Evolutionary conservation across 2,113 vertebrate species (phyloP).

Genomic region (Bothrops jararaca): DNA sequence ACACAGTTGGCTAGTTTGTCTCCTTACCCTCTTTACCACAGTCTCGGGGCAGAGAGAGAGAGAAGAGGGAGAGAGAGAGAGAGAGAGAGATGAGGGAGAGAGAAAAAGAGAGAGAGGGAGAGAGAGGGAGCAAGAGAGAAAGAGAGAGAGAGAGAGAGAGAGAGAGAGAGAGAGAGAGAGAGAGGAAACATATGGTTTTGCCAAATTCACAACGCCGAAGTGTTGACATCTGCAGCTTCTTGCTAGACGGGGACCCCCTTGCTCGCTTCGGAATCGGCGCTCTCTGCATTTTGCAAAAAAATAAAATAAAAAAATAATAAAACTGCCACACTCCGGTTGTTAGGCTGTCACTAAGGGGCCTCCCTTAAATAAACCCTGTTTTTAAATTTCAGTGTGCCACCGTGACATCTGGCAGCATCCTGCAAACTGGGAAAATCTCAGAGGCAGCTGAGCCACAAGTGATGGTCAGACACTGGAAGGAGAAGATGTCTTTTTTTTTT

Average conservation of each 20-base stretch:
- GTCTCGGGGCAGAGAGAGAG: conserved; percentile 69
- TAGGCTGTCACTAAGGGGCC: conserved; percentile 42
- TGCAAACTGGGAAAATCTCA: conserved; percentile 60
- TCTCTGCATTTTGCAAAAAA: conserved; percentile 3
- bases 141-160: too few species aligned
- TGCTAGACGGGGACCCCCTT: neutral
- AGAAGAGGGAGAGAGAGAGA: conserved; percentile 58
- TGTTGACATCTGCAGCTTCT: conserved; percentile 34
- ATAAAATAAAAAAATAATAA: neutral
- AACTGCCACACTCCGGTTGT: conserved; percentile 12
- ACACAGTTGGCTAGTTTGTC: conserved; percentile 70
- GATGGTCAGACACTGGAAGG: conserved; percentile 53
- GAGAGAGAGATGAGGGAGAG: too few species aligned
- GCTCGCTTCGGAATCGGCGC: conserved; percentile 37
- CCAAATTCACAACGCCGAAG: conserved; percentile 45
- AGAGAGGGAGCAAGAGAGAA: too few species aligned
- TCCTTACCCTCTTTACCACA: conserved; percentile 70
- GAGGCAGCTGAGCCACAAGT: conserved; percentile 57
- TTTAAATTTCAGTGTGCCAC: conserved; percentile 30
- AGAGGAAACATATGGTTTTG: conserved; percentile 61
- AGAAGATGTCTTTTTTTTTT: conserved; percentile 60
- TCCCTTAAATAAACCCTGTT: conserved; percentile 43
- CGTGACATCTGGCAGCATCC: conserved; percentile 50
- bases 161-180: conserved; percentile 63
- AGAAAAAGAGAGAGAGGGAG: too few species aligned